Conservation (phyloP, 2,888 invertebrate genomes). For the Pardosa pseudoannulata region DNA sequence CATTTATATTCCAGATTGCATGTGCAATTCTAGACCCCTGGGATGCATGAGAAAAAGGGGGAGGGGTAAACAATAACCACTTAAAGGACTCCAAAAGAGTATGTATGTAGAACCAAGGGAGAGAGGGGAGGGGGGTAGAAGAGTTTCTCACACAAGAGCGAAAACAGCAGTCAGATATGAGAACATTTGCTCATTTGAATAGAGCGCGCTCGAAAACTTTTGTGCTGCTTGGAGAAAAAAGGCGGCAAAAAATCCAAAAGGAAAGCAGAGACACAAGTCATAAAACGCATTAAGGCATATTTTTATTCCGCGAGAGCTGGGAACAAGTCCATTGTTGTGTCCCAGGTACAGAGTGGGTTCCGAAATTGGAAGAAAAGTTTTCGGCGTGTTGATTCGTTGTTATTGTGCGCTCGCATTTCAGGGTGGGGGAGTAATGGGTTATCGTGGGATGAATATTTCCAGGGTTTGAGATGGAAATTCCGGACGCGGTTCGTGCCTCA, state of each 20-base stretch:
- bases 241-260: neutral
- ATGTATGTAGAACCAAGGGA: neutral
- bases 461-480: slow-evolving; percentile 11
- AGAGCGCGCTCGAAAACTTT: slow-evolving; percentile 46
- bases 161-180: slow-evolving; percentile 21
- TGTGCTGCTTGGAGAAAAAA: neutral
- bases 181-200: slow-evolving; percentile 57
- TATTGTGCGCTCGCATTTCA: slow-evolving; percentile 15
- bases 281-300: slow-evolving; percentile 71
- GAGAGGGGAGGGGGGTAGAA: neutral
- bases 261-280: slow-evolving; percentile 71
- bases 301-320: slow-evolving; percentile 58
- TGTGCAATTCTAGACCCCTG: neutral
- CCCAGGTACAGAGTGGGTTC: slow-evolving; percentile 40
- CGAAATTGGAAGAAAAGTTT: slow-evolving; percentile 8
- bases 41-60: neutral
- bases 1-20: slow-evolving; percentile 53
- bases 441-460: slow-evolving; percentile 39
- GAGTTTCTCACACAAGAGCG: slow-evolving; percentile 3
- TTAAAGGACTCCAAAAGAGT: slow-evolving; percentile 53
- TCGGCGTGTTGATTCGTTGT: slow-evolving; percentile 8
- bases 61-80: slow-evolving; percentile 54
- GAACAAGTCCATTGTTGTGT: slow-evolving; percentile 51
- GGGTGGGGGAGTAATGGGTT: slow-evolving; percentile 42
- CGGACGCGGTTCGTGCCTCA: neutral